Base-by-base conservation (phyloP, 1,140 invertebrate species). In the Camponotus floridanus region DNA sequence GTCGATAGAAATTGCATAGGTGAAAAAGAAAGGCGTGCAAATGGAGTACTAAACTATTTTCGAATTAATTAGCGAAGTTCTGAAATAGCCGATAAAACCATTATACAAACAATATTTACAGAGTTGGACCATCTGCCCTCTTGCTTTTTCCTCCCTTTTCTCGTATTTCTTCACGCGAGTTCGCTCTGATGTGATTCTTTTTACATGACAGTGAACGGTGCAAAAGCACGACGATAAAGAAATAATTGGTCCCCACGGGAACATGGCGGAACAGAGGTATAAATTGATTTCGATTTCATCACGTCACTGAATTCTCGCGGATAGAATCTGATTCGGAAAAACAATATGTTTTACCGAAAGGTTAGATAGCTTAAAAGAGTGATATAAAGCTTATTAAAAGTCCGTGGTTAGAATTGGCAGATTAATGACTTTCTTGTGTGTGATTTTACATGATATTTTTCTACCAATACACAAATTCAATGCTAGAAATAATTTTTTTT, bases 51-150 rank as follows among this genome's bases (percentile, higher is more conserved):
- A 55, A 89, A 89, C 86, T 90, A 90, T 89, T 76, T 64, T 81
- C 70, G 4, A 89, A 90, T 64, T 90, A 90, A 90, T 89, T 90
- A 90, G 9, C 76, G 18, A 90, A 90, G 73, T 90, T 89, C 26
- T 21, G 65, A 48, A 78, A 51, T 68, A 76, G 67, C 70, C 62
- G 33, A 64, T 81, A 83, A 90, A 90, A 90, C 70, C 76, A 74
- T 90, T 86, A 90, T 62, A 87, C 81, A 80, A 76, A 76, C 81
- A 81, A 86, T 90, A 85, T 90, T 90, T 90, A 86, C 84, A 83
- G 71, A 89, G 51, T 76, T 65, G 64, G 21, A 81, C 65, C 59
- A 86, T 85, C 76, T 70, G 33, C 55, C 76, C 36, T 39, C 51
- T 51, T 61, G 31, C 79, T 55, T 21, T 62, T 55, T 26, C 21